Evolutionary conservation across 2,113 vertebrate genomes (phyloP).

Genomic region (Bostrychus sinensis): DNA sequence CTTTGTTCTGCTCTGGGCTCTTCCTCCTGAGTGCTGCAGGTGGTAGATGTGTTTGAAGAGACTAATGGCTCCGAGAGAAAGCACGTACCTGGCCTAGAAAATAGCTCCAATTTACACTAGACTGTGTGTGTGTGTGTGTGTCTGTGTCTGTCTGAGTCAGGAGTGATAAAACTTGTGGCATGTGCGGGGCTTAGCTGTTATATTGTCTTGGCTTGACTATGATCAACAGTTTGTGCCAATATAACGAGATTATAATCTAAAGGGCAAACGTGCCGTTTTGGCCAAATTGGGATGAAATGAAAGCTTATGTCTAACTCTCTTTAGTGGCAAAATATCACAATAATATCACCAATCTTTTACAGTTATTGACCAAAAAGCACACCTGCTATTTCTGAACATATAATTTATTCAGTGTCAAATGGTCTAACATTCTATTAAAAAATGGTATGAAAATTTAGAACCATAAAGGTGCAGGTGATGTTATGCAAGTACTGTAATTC

Average conservation of each 20-base stretch:
- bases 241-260: too few relatives aligned
- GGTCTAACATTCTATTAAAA: too few relatives aligned
- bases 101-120: slow-evolving; percentile 41
- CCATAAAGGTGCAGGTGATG: too few relatives aligned
- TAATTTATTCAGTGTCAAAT: too few relatives aligned
- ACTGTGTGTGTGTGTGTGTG: slow-evolving; percentile 39
- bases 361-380: too few relatives aligned
- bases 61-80: slow-evolving; percentile 48
- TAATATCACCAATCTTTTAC: too few relatives aligned
- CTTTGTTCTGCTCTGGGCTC: not conserved
- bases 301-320: not conserved
- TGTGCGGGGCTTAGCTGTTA: not conserved
- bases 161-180: slow-evolving; percentile 21
- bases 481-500: too few relatives aligned
- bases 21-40: slow-evolving; percentile 6
- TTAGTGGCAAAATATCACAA: too few relatives aligned
- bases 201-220: not conserved
- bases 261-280: too few relatives aligned
- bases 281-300: not conserved
- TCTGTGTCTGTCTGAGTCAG: slow-evolving; percentile 15
- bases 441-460: too few relatives aligned
- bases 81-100: slow-evolving; percentile 23
- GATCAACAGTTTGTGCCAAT: not conserved
- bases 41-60: slow-evolving; percentile 54
- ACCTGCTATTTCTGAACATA: too few relatives aligned